Conservation (phyloP, 1,140 invertebrate genomes). For the Drosophila lowei region DNA sequence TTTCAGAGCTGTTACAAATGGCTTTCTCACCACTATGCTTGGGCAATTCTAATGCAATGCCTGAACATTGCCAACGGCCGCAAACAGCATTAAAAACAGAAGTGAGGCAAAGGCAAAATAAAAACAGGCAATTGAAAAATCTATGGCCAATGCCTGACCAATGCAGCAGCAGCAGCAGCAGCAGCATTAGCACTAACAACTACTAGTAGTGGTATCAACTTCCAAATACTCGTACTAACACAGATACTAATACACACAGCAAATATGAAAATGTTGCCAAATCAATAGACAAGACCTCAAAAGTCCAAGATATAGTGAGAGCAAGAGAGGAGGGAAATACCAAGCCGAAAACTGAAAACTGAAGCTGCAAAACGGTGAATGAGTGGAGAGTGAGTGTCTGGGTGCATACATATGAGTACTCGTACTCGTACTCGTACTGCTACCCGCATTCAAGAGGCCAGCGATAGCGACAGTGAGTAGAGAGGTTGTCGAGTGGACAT, state of each 20-base stretch:
- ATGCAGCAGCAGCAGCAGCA: slow-evolving; percentile 16
- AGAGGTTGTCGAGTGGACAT: slow-evolving; percentile 19
- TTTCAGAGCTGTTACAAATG: slow-evolving; percentile 16
- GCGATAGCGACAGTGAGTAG: slow-evolving; percentile 38
- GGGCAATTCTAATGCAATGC: slow-evolving; percentile 52
- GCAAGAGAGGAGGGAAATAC: not conserved
- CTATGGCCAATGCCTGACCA: slow-evolving; percentile 38
- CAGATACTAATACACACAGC: slow-evolving; percentile 46
- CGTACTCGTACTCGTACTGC: too few species aligned
- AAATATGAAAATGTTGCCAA: slow-evolving; percentile 77
- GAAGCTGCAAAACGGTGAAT: slow-evolving; percentile 18
- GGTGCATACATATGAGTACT: slow-evolving; percentile 21
- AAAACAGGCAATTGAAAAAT: slow-evolving; percentile 68
- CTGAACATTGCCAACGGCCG: slow-evolving; percentile 26
- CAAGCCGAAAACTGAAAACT: too few species aligned
- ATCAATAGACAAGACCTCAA: slow-evolving; percentile 62
- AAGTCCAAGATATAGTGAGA: slow-evolving; percentile 9
- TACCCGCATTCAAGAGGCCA: slow-evolving; percentile 23
- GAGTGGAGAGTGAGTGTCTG: slow-evolving; percentile 21
- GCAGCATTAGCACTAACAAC: slow-evolving; percentile 32
- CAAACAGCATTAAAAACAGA: slow-evolving; percentile 51
- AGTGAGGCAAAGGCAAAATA: slow-evolving; percentile 43
- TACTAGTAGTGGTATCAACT: slow-evolving; percentile 40
- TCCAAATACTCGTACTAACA: slow-evolving; percentile 49
- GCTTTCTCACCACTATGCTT: slow-evolving; percentile 32